Percentiles rank a stretch among this genome's conserved stretches.
Conservation (phyloP, 2,113 vertebrate species). For the Pangasianodon hypophthalmus region DNA sequence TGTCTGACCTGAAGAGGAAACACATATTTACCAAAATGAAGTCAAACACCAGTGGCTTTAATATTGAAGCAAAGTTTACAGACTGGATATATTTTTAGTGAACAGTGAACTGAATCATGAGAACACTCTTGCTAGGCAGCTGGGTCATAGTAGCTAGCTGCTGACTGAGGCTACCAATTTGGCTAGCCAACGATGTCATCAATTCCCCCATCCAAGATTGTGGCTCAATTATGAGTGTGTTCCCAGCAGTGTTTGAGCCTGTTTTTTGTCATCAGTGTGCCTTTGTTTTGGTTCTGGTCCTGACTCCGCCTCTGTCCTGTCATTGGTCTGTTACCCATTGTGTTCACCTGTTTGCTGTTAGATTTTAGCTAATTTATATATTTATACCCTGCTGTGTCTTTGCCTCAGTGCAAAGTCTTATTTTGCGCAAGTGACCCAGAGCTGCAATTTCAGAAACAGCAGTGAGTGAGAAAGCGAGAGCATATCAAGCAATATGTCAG, state of each 20-base stretch:
- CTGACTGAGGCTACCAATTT: neutral
- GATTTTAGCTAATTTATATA: neutral
- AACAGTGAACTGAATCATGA: neutral
- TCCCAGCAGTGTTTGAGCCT: neutral
- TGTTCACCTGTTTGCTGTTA: neutral
- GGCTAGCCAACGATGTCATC: neutral
- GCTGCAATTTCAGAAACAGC: neutral
- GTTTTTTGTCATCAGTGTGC: neutral
- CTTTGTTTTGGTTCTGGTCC: no score
- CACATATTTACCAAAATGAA: neutral
- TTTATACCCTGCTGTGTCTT: neutral
- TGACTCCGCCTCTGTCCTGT: neutral
- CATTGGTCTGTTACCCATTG: neutral
- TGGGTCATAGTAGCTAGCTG: neutral
- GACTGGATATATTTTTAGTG: neutral
- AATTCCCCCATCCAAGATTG: neutral
- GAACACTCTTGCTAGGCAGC: no score
- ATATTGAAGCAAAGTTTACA: neutral
- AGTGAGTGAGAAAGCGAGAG: neutral
- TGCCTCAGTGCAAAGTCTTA: neutral
- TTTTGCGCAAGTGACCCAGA: neutral
- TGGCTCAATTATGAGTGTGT: neutral
- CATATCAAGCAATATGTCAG: neutral
- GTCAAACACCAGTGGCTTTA: neutral
- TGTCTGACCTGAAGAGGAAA: neutral